Evolutionary conservation across 1,140 invertebrate genomes (phyloP).

Genomic region (Heliothis virescens): DNA sequence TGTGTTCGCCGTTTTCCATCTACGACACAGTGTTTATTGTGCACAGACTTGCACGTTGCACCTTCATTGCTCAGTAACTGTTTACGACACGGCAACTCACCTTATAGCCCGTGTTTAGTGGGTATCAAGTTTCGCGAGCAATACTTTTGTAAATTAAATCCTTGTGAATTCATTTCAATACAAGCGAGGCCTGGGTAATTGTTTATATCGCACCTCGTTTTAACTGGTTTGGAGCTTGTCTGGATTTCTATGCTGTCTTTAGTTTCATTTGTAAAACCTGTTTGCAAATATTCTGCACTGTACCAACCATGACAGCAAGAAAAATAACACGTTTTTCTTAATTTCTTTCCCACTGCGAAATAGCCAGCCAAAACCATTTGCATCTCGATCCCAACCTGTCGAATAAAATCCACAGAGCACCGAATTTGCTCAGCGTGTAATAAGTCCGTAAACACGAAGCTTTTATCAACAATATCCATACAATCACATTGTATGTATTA

Average conservation of each 20-base stretch:
- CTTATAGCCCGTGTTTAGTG: constrained; percentile 37
- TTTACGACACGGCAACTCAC: constrained; percentile 37
- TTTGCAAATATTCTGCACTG: background rate
- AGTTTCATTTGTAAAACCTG: too few species aligned
- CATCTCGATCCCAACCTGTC: background rate
- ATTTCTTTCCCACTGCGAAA: background rate
- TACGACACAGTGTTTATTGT: constrained; percentile 34
- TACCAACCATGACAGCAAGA: background rate
- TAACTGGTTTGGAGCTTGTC: background rate
- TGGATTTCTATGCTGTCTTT: too few species aligned
- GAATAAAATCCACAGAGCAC: background rate
- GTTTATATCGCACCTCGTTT: background rate
- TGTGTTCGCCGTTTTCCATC: constrained; percentile 32
- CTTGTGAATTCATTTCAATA: constrained; percentile 18
- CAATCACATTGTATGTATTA: constrained; percentile 15
- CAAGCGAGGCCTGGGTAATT: background rate
- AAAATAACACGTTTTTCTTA: background rate
- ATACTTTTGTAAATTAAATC: constrained; percentile 38
- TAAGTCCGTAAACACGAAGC: background rate
- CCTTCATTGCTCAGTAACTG: constrained; percentile 25
- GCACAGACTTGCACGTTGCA: constrained; percentile 11
- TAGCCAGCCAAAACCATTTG: background rate
- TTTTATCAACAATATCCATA: constrained; percentile 23
- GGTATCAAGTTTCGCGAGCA: constrained; percentile 22
- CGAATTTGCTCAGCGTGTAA: background rate